Evolutionary conservation across 2,113 vertebrate genomes (phyloP), one percentile per base, ranked within the genome.

Genomic region (Synchiropus splendidus): DNA sequence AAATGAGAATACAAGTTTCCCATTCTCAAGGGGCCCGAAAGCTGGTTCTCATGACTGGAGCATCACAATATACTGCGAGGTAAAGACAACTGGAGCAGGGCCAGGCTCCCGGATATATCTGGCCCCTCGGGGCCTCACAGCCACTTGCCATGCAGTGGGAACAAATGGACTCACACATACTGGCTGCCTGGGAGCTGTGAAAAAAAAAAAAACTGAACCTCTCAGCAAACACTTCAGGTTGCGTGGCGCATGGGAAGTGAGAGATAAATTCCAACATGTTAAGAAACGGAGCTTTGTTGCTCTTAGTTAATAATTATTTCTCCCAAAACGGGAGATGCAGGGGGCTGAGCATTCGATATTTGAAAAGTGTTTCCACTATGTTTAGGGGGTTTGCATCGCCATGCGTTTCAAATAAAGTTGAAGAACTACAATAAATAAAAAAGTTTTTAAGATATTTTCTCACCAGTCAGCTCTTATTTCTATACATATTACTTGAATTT

Each of bases 111-210:
- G 76, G 78, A 80, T 79, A 81, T 74, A 75, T 75, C 70, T 54
- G 45, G 50, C 54, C 74, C 66, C 64, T 37, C 9, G 27, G 64
- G 58, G 70, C 75, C 80, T 70, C 70, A 54, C 56, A 57, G 30
- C 50, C 68, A 77, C 78, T 79, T 80, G 66, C 64, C 65, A 73
- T 82, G 75, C 70, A 82, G 74, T 80, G 80, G 70, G 72, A 79
- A 74, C 59, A 80, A 67, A 74, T 48, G 46, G 61, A 40, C 67
- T 72, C 72, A 69, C 65, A 72, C 70, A 75, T 66, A 70, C 45
- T 65, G 45, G 63, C 63, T 71, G 62, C 71, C 48, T 77, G 35
- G 58, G 60, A 78, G 65, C 65, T 75, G 56, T 48, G 49, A 63
- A 65, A 64, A 56, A 52, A n/a, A n/a, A 34, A 40, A 31, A 70